Conservation (phyloP, 2,797 vertebrate genomes). For the Rhinophrynus dorsalis region DNA sequence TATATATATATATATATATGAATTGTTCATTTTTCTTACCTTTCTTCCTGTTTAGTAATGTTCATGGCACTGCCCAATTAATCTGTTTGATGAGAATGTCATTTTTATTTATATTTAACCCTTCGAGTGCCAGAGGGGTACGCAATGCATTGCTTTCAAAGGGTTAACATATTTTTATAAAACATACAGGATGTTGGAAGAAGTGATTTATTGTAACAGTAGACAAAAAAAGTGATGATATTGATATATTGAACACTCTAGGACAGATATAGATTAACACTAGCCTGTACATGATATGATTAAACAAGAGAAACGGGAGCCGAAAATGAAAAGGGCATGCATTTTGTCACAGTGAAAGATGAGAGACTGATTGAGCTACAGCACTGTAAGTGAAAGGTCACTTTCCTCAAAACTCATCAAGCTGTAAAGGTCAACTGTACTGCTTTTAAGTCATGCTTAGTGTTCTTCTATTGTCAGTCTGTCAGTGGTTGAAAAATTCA, state of each 20-base stretch:
- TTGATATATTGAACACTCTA: slow-evolving; percentile 15
- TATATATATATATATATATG: too few relatives aligned
- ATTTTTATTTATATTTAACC: too few relatives aligned
- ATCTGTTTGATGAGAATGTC: too few relatives aligned
- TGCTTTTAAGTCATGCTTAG: slow-evolving; percentile 8
- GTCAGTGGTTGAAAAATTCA: slow-evolving; percentile 13
- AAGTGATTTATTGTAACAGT: too few relatives aligned
- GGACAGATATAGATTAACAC: slow-evolving; percentile 12
- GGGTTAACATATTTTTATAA: too few relatives aligned
- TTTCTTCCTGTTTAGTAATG: too few relatives aligned
- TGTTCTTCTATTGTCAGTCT: slow-evolving; percentile 1
- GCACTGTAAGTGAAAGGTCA: slow-evolving; percentile 44
- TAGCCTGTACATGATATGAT: slow-evolving; percentile 15
- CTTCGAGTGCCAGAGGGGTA: too few relatives aligned
- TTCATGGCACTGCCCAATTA: too few relatives aligned
- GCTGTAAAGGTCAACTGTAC: slow-evolving; percentile 35
- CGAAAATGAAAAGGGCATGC: slow-evolving; percentile 39
- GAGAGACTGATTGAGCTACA: slow-evolving; percentile 21
- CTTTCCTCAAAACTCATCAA: slow-evolving; percentile 37
- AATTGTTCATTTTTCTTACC: too few relatives aligned
- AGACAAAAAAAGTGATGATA: too few relatives aligned
- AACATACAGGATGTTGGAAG: too few relatives aligned
- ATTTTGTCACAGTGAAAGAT: slow-evolving; percentile 40
- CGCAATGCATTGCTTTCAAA: too few relatives aligned
- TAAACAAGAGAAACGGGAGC: slow-evolving; percentile 5